phyloP scores from a whole-genome alignment of 2,888 invertebrate genomes.

The Acanthacorydalis orientalis region DNA sequence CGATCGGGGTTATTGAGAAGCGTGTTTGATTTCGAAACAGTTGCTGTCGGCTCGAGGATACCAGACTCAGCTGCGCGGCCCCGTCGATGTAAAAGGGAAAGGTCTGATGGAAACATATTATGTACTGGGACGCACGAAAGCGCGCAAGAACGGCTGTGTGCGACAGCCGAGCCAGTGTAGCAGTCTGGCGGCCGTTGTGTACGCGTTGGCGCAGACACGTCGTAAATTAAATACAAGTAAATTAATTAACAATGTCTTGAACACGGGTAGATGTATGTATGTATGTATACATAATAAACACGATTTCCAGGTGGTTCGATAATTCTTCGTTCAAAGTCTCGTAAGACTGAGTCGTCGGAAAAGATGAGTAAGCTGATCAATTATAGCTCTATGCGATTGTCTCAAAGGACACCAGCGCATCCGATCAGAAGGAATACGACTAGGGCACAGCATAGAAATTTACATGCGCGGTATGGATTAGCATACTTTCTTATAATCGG shows the following conservation, averaged over 20 bases:
- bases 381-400: slow-evolving; percentile 38
- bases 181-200: slow-evolving; percentile 74
- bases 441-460: slow-evolving; percentile 23
- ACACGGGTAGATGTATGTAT: too few species aligned
- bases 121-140: slow-evolving; percentile 49
- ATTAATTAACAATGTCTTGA: slow-evolving; percentile 4
- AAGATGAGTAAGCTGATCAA: slow-evolving; percentile 17
- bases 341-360: background rate
- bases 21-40: slow-evolving; percentile 32
- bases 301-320: slow-evolving; percentile 1
- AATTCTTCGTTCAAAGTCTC: background rate
- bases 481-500: too few species aligned
- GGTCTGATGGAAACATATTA: slow-evolving; percentile 94
- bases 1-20: too few species aligned
- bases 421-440: slow-evolving; percentile 40
- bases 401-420: slow-evolving; percentile 30
- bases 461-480: slow-evolving; percentile 10
- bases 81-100: slow-evolving; percentile 85
- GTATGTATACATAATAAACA: background rate
- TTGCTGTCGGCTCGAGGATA: slow-evolving; percentile 58
- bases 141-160: slow-evolving; percentile 37
- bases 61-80: slow-evolving; percentile 59
- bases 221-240: slow-evolving; percentile 40
- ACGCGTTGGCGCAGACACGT: slow-evolving; percentile 72
- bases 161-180: slow-evolving; percentile 55